Percentiles rank a stretch among this genome's conserved stretches.
These are phyloP conservation scores for Motacilla alba DNA, from an alignment of 2,113 vertebrate species.

Conservation along the genomic window DNA sequence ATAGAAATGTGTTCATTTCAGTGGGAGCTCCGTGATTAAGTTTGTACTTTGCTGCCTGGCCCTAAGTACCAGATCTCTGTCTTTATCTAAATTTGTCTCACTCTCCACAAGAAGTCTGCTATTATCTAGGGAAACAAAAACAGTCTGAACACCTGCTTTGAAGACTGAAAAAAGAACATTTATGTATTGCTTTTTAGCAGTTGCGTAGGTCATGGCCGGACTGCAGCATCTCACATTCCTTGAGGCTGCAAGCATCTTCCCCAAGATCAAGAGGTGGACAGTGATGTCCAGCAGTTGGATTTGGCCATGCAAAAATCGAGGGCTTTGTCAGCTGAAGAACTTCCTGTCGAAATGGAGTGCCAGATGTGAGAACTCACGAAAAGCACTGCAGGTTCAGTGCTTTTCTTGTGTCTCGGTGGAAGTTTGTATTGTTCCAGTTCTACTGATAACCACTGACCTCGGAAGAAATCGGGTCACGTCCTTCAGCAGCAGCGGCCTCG, in stretches of 20 bases:
- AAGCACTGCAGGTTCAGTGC: neutral
- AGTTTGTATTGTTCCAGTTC: neutral
- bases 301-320: neutral
- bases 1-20: neutral
- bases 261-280: accelerated
- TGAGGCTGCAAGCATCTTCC: neutral
- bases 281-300: neutral
- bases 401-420: neutral
- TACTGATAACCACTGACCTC: neutral
- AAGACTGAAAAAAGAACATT: neutral
- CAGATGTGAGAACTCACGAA: neutral
- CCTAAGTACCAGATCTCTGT: neutral
- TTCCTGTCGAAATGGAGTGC: neutral
- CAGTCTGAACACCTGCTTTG: neutral
- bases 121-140: neutral
- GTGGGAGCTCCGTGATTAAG: neutral
- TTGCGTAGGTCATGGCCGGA: neutral
- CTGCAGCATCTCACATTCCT: neutral
- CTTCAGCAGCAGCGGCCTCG: neutral
- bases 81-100: neutral
- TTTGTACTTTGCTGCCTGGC: neutral
- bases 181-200: neutral
- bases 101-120: neutral
- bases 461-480: neutral
- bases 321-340: neutral